phyloP scores from a whole-genome alignment of 2,888 invertebrate genomes.

The Siphonodentalium dalli region DNA sequence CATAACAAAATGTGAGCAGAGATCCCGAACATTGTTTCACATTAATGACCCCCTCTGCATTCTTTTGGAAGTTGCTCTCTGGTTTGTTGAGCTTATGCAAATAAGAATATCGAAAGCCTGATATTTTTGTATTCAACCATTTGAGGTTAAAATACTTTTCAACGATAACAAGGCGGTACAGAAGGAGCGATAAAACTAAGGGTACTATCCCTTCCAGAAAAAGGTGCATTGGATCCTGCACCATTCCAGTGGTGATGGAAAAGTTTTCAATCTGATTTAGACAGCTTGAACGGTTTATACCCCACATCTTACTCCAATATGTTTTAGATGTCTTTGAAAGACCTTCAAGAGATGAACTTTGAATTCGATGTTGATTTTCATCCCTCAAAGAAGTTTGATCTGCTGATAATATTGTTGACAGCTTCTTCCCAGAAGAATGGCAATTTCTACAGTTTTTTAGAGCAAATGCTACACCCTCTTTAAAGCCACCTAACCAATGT shows the following conservation, averaged over 20 bases:
- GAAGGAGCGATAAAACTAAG: not conserved
- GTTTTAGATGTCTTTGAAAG: not conserved
- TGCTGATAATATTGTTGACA: not conserved
- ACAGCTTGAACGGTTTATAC: slow-evolving; percentile 7
- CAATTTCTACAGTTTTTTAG: slow-evolving; percentile 22
- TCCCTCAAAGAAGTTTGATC: slow-evolving; percentile 2
- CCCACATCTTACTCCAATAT: slow-evolving; percentile 19
- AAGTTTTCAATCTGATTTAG: slow-evolving; percentile 8
- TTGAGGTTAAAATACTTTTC: not conserved
- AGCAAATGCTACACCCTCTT: slow-evolving; percentile 22
- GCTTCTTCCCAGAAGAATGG: slow-evolving; percentile 2
- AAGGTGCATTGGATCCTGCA: slow-evolving; percentile 27
- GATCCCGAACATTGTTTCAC: too few relatives aligned
- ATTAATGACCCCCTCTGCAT: slow-evolving; percentile 5
- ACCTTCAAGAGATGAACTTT: slow-evolving; percentile 2
- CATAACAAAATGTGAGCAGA: too few relatives aligned
- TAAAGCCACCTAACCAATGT: slow-evolving; percentile 23
- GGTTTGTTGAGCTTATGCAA: slow-evolving; percentile 10
- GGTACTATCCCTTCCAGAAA: slow-evolving; percentile 13
- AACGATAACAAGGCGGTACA: not conserved
- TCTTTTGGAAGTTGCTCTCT: too few relatives aligned
- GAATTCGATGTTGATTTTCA: slow-evolving; percentile 13
- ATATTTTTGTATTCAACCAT: not conserved
- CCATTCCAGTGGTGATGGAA: slow-evolving; percentile 15
- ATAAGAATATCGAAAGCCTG: not conserved